Conservation (phyloP, 2,888 invertebrate genomes). For the Ormyrus pomaceus region DNA sequence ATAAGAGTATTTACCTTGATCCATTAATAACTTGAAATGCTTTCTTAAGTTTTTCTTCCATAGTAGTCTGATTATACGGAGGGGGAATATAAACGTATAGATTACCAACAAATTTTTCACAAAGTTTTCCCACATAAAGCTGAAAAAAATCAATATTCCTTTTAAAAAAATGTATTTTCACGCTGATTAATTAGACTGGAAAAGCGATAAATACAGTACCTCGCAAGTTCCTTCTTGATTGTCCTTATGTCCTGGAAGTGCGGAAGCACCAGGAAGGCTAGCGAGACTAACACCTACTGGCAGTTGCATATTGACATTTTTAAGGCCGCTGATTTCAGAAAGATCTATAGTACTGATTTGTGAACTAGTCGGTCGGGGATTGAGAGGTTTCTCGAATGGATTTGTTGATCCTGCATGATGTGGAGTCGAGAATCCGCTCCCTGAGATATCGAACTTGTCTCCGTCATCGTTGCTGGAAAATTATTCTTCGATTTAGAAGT, state of each 20-base stretch:
- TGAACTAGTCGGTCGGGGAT: constrained; percentile 66
- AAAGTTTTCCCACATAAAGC: constrained; percentile 88
- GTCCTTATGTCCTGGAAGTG: constrained; percentile 65
- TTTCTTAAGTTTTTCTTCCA: constrained; percentile 89
- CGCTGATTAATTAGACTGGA: background rate
- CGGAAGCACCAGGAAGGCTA: constrained; percentile 59
- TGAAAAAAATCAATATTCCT: constrained; percentile 73
- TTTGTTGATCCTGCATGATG: constrained; percentile 64
- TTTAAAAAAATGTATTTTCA: background rate
- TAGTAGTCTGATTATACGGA: constrained; percentile 84
- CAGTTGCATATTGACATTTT: constrained; percentile 67
- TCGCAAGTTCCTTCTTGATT: constrained; percentile 71
- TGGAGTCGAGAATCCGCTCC: constrained; percentile 64
- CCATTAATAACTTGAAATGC: constrained; percentile 91
- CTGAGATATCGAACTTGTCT: constrained; percentile 64
- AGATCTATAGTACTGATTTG: constrained; percentile 64
- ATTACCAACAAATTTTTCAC: constrained; percentile 86
- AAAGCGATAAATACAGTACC: constrained; percentile 56
- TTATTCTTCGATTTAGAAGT: constrained; percentile 1
- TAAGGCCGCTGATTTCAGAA: constrained; percentile 68
- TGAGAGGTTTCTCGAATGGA: constrained; percentile 63
- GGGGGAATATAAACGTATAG: constrained; percentile 92
- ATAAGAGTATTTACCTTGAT: constrained; percentile 81
- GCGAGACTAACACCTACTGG: constrained; percentile 60
- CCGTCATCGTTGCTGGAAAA: constrained; percentile 64